phyloP scores from a whole-genome alignment of 2,113 vertebrate genomes.

The Seriola rivoliana region DNA sequence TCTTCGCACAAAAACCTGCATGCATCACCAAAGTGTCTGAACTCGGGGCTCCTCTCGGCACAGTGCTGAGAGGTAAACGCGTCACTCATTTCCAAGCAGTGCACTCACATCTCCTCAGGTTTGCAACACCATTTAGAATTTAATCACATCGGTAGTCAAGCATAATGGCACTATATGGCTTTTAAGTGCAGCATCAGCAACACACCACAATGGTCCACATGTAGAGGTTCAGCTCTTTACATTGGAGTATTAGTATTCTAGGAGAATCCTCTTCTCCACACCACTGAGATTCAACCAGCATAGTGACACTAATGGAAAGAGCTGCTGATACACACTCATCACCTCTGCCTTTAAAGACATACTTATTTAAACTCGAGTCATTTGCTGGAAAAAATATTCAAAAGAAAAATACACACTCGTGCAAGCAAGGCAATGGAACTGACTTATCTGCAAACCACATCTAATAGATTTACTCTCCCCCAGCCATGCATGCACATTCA shows the following conservation, averaged over 20 bases:
- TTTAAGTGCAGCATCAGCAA: slow-evolving; percentile 61
- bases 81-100: slow-evolving; percentile 37
- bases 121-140: slow-evolving; percentile 42
- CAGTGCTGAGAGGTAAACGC: slow-evolving; percentile 10
- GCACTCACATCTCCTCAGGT: slow-evolving; percentile 27
- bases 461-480: slow-evolving; percentile 74
- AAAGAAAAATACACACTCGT: slow-evolving; percentile 66
- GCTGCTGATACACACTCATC: slow-evolving; percentile 70
- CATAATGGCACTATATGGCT: slow-evolving; percentile 26
- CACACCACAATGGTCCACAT: slow-evolving; percentile 47
- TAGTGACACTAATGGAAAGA: slow-evolving; percentile 77
- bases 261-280: slow-evolving; percentile 57
- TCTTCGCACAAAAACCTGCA: slow-evolving; percentile 8
- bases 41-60: slow-evolving; percentile 15
- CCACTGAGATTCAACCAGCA: slow-evolving; percentile 65
- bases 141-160: slow-evolving; percentile 53
- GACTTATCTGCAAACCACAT: slow-evolving; percentile 78
- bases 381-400: slow-evolving; percentile 70
- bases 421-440: slow-evolving; percentile 56
- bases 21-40: slow-evolving; percentile 22
- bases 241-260: slow-evolving; percentile 71
- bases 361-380: slow-evolving; percentile 53
- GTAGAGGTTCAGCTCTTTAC: slow-evolving; percentile 42
- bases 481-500: slow-evolving; percentile 61
- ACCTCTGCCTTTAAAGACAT: slow-evolving; percentile 61